phyloP scores from a whole-genome alignment of 2,113 vertebrate species.

The Ictidomys tridecemlineatus region DNA sequence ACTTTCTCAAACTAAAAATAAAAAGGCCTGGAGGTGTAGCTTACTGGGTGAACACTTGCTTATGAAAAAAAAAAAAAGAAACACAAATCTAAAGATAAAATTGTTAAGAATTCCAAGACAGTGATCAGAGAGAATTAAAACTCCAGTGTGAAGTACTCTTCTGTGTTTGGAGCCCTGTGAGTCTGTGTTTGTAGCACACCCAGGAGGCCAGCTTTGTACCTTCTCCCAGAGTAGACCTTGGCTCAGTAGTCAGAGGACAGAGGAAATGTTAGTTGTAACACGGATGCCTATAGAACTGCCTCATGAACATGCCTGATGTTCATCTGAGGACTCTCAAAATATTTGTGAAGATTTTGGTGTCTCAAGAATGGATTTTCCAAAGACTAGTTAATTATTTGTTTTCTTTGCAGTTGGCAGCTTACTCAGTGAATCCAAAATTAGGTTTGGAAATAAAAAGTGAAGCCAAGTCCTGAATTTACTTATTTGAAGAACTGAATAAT shows the following conservation, averaged over 20 bases:
- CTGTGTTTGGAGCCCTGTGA: neutral
- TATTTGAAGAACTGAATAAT: neutral
- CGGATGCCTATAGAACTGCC: neutral
- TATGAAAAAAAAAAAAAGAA: no score
- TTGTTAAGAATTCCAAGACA: neutral
- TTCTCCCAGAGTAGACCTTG: neutral
- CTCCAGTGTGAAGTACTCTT: neutral
- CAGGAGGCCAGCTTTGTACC: neutral
- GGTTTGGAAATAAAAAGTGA: neutral
- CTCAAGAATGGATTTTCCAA: neutral
- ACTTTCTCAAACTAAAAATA: no score
- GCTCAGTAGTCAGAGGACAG: neutral
- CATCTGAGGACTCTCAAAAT: neutral
- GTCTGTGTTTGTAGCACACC: neutral
- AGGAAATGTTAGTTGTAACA: neutral
- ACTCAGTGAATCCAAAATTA: neutral
- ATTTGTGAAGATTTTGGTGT: neutral
- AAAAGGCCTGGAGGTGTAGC: no score
- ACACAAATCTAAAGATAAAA: neutral
- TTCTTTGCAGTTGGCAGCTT: neutral
- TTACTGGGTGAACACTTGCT: no score
- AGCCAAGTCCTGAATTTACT: neutral
- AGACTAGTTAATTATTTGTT: neutral
- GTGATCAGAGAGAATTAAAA: neutral
- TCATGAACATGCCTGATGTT: neutral